phyloP scores from a whole-genome alignment of 1,140 invertebrate genomes.

The Dendrolimus punctatus region DNA sequence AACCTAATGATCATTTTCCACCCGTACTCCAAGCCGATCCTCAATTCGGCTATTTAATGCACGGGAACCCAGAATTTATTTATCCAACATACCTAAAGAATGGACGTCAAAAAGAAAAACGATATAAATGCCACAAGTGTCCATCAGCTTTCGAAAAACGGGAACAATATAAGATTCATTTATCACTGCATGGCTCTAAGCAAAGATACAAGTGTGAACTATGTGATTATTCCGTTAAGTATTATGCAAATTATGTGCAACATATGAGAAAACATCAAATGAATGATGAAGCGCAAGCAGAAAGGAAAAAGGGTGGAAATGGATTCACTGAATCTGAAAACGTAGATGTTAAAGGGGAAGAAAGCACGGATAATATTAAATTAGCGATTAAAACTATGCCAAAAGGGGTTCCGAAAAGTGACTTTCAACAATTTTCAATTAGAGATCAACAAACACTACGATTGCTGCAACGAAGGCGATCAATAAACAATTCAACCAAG shows the following conservation, averaged over 20 bases:
- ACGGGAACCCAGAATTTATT: slow-evolving; percentile 83
- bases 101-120: slow-evolving; percentile 81
- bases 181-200: slow-evolving; percentile 87
- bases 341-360: slow-evolving; percentile 34
- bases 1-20: slow-evolving; percentile 67
- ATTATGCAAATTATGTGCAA: slow-evolving; percentile 87
- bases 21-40: slow-evolving; percentile 73
- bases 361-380: slow-evolving; percentile 57
- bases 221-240: slow-evolving; percentile 92
- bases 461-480: slow-evolving; percentile 48
- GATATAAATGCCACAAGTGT: slow-evolving; percentile 89
- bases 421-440: slow-evolving; percentile 67
- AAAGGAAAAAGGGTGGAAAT: slow-evolving; percentile 63
- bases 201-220: slow-evolving; percentile 87
- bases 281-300: slow-evolving; percentile 77
- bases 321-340: slow-evolving; percentile 55
- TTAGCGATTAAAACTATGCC: slow-evolving; percentile 70
- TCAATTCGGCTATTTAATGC: slow-evolving; percentile 78
- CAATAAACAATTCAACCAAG: slow-evolving; percentile 43
- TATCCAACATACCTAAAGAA: slow-evolving; percentile 84
- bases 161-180: slow-evolving; percentile 88
- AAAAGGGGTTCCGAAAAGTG: slow-evolving; percentile 47
- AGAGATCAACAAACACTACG: slow-evolving; percentile 72
- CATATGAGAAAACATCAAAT: slow-evolving; percentile 84
- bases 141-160: slow-evolving; percentile 91